phyloP scores from a whole-genome alignment of 2,888 invertebrate species.

The Hemistola chrysoprasaria region DNA sequence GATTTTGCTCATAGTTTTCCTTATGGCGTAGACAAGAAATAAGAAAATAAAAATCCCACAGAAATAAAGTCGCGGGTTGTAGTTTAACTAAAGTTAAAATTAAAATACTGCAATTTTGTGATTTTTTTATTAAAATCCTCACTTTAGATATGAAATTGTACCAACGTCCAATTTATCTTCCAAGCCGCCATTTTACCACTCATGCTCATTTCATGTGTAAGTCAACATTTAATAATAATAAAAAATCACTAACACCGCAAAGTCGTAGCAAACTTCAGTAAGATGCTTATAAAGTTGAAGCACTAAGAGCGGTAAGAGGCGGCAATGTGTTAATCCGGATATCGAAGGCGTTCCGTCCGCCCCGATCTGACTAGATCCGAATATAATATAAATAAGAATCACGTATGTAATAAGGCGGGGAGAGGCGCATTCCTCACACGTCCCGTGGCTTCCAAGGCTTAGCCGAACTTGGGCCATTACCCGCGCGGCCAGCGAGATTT shows the following conservation, averaged over 20 bases:
- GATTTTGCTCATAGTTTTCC: too few species aligned
- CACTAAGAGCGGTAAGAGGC: constrained; percentile 60
- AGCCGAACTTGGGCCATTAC: constrained; percentile 74
- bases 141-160: neutral
- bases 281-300: constrained; percentile 59
- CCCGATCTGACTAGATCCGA: constrained; percentile 39
- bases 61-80: too few species aligned
- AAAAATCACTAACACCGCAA: constrained; percentile 28
- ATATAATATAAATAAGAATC: constrained; percentile 81
- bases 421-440: constrained; percentile 74
- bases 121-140: too few species aligned
- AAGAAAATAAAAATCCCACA: too few species aligned
- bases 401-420: constrained; percentile 78
- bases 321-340: constrained; percentile 68
- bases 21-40: too few species aligned
- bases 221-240: constrained; percentile 31
- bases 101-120: too few species aligned
- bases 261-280: constrained; percentile 37
- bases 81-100: too few species aligned
- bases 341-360: constrained; percentile 55
- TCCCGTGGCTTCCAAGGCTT: constrained; percentile 66
- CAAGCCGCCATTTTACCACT: constrained; percentile 5
- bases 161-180: neutral
- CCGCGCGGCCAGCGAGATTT: constrained; percentile 51
- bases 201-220: constrained; percentile 10